phyloP scores from a whole-genome alignment of 2,113 vertebrate genomes.

The Chamaetylas fuelleborni region DNA sequence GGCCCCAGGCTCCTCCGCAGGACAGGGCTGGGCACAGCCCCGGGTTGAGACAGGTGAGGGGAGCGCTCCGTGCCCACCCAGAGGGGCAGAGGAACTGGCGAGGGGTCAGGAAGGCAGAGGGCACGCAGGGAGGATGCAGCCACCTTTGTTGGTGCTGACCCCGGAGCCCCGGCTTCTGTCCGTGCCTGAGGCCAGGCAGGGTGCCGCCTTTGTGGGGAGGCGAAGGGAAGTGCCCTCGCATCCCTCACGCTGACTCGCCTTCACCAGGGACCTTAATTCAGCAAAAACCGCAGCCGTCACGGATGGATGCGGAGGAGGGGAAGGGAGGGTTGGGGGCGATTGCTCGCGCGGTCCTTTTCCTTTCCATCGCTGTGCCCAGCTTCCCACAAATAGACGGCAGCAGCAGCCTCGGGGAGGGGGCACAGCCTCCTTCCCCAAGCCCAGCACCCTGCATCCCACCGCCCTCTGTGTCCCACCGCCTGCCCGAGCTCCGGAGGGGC shows the following conservation, averaged over 20 bases:
- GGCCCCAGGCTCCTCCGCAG: fast-evolving
- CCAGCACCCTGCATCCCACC: fast-evolving
- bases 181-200: neutral
- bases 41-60: neutral
- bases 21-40: neutral
- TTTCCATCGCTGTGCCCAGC: fast-evolving
- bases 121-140: neutral
- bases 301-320: neutral
- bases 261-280: neutral
- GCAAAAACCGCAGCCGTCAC: neutral
- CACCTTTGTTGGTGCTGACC: neutral
- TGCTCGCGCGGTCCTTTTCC: fast-evolving
- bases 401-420: neutral
- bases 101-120: neutral
- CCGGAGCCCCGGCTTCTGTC: neutral
- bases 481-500: fast-evolving
- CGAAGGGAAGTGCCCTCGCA: neutral
- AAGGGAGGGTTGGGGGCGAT: neutral
- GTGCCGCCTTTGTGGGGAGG: neutral
- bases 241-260: neutral
- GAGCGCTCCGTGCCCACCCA: neutral
- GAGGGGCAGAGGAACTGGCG: neutral
- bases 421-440: neutral
- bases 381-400: fast-evolving
- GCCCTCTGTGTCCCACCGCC: fast-evolving